Base-by-base conservation (phyloP, 2,113 vertebrate genomes). In the Mohoua ochrocephala region DNA sequence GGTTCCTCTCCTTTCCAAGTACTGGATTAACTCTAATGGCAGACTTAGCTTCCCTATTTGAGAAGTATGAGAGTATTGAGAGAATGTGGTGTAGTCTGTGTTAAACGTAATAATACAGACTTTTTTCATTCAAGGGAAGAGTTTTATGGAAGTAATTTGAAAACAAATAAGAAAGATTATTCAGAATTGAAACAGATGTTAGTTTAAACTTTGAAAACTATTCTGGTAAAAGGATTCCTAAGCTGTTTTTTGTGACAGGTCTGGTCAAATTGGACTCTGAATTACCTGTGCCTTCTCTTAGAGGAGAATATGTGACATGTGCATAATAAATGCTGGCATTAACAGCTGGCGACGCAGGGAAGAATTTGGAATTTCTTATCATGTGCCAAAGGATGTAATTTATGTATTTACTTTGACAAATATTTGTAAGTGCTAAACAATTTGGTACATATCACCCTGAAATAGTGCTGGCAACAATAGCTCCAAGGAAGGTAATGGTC, bases 141-240 rank as follows among this genome's bases (percentile, higher is more conserved):
- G 65, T 67, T 96, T 98, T 97, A 97, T 95, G 67, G 68, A 94
- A 84, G 71, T 92, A 69, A 37, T 84, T 78, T 94, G 95, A 97
- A 97, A 95, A 97, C 87, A 97, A 96, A 85, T 67, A n/a, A 80
- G 77, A 70, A 74, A 75, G 91, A 95, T 93, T 79, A 15, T 95
- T 94, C 95, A 97, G 84, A 97, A 98, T 94, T 98, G 94, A 97
- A 97, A 92, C 97, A 98, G 96, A 96, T 98, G 91, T 97, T 97
- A 67, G 37, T 73, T 96, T 87, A 39, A 90, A 71, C 24, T 49
- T 84, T 41, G 60, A 61, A 85, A 84, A 30, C 17, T 39, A 10
- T 74, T 86, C 81, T 96, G 93, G 82, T 49, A 54, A 61, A 57
- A 89, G 84, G 33, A 69, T 87, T 86, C 21, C 78, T 82, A 42